Conservation (phyloP, 2,888 invertebrate species). For the Leucoptera coffeella region DNA sequence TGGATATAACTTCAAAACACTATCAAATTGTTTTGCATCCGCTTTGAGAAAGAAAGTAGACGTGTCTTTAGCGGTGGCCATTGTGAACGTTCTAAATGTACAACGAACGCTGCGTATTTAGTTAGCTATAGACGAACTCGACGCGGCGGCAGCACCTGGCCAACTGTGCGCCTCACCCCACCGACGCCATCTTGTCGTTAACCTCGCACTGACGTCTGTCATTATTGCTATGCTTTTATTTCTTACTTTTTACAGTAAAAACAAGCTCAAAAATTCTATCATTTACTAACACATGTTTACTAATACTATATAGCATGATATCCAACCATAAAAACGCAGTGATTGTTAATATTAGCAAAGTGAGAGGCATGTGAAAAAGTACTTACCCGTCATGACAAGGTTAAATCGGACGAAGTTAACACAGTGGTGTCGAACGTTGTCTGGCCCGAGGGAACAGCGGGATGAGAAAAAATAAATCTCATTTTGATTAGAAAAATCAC, state of each 20-base stretch:
- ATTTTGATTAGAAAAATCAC: too few relatives aligned
- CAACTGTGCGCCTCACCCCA: constrained; percentile 52
- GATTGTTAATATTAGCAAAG: background rate
- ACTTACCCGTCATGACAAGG: constrained; percentile 45
- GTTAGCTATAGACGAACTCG: constrained; percentile 53
- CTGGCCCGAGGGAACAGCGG: constrained; percentile 41
- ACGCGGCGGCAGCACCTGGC: constrained; percentile 57
- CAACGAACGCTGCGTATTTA: constrained; percentile 53
- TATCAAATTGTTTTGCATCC: constrained; percentile 78
- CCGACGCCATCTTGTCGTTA: constrained; percentile 48
- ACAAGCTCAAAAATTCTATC: background rate
- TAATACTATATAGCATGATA: constrained; percentile 5
- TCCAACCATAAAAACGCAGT: constrained; percentile 14
- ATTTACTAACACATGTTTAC: too few relatives aligned
- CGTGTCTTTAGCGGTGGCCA: constrained; percentile 85
- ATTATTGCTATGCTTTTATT: constrained; percentile 34
- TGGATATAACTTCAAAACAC: constrained; percentile 86
- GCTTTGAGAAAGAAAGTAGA: constrained; percentile 91
- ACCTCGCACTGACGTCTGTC: constrained; percentile 46
- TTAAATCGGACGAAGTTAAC: constrained; percentile 40
- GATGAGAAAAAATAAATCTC: constrained; percentile 30
- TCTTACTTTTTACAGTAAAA: constrained; percentile 10
- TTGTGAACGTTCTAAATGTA: constrained; percentile 61
- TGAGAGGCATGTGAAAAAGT: constrained; percentile 22
- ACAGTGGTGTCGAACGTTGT: constrained; percentile 42